Conservation (phyloP, 2,113 vertebrate genomes). For the Nestor notabilis region DNA sequence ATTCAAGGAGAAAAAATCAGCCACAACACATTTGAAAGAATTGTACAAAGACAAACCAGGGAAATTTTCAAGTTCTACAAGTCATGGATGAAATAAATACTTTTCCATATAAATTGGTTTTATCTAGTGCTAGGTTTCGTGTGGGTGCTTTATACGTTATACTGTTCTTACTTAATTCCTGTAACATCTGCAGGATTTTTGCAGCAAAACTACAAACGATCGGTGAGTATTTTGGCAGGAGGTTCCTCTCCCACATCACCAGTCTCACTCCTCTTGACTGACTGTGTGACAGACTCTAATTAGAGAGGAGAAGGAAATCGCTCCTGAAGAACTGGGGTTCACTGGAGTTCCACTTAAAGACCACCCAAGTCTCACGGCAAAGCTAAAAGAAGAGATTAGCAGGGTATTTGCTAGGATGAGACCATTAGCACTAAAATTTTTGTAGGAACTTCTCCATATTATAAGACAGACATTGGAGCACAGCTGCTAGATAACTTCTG, state of each 20-base stretch:
- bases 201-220: background rate
- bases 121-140: background rate
- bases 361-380: background rate
- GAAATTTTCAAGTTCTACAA: background rate
- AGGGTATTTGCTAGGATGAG: background rate
- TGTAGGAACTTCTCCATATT: background rate
- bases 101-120: background rate
- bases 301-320: background rate
- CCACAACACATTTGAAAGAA: background rate
- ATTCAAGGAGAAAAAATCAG: background rate
- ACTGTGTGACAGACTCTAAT: background rate
- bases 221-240: background rate
- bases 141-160: background rate
- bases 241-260: background rate
- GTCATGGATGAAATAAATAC: background rate
- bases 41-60: background rate
- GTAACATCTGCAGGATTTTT: constrained; percentile 14
- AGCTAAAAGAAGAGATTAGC: background rate
- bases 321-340: background rate
- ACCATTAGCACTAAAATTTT: background rate
- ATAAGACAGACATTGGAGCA: background rate
- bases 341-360: background rate
- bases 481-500: background rate
- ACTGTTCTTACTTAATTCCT: background rate
- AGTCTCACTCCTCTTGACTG: constrained; percentile 6